Percentiles rank a stretch among this genome's conserved stretches.
These are phyloP conservation scores for Nannoperca obscura DNA, from an alignment of 2,797 vertebrate species.

Conservation along the genomic window DNA sequence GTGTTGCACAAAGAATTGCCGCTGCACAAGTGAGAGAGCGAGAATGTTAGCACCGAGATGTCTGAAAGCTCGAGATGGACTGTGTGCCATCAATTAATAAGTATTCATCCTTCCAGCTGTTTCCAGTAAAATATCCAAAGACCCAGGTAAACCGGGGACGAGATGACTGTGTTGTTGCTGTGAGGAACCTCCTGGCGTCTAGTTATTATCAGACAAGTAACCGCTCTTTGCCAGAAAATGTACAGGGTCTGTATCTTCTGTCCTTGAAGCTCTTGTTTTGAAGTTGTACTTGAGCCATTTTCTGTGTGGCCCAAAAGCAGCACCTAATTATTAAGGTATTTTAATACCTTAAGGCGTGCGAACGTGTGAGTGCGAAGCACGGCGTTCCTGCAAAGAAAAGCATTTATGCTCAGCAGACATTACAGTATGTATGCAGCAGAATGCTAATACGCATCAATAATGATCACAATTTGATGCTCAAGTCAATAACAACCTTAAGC, in stretches of 20 bases:
- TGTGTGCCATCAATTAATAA: background rate
- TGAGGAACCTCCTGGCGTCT: background rate
- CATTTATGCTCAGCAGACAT: background rate
- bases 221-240: background rate
- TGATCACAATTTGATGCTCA: background rate
- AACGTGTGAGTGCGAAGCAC: background rate
- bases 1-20: background rate
- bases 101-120: conserved; percentile 7
- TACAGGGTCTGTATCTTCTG: background rate
- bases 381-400: background rate
- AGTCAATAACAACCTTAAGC: conserved; percentile 1
- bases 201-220: background rate
- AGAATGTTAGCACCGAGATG: background rate
- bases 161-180: background rate
- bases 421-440: background rate
- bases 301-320: background rate
- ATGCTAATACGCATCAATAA: background rate
- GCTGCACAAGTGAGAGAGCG: background rate
- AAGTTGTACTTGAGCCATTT: background rate
- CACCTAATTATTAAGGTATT: background rate
- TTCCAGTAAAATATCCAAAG: conserved; percentile 9
- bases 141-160: conserved; percentile 1
- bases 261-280: background rate
- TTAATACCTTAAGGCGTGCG: no score
- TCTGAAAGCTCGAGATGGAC: background rate